Evolutionary conservation across 2,888 invertebrate genomes (phyloP).

Genomic region (Parnassius orleans): DNA sequence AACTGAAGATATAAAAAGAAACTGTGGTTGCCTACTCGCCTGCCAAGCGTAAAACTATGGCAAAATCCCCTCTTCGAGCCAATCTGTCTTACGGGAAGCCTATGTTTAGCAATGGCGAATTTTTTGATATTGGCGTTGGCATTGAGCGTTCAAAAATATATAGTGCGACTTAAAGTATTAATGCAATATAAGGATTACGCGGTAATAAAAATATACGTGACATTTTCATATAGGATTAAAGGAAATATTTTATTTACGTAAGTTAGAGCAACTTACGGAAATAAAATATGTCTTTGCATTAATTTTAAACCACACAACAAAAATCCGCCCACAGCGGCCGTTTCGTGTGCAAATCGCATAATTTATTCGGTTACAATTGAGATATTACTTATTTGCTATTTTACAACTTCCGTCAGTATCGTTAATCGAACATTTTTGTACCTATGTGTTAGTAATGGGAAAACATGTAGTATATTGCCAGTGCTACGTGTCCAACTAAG

Average conservation of each 20-base stretch:
- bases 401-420: constrained; percentile 54
- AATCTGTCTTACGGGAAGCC: no score
- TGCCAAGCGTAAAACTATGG: no score
- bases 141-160: no score
- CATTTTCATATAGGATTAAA: constrained; percentile 29
- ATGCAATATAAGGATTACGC: constrained; percentile 39
- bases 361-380: constrained; percentile 57
- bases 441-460: constrained; percentile 46
- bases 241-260: constrained; percentile 28
- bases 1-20: no score
- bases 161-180: constrained; percentile 10
- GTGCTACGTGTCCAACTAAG: not conserved
- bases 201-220: constrained; percentile 25
- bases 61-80: no score
- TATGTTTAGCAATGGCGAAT: no score
- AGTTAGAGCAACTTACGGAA: no score
- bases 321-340: constrained; percentile 32
- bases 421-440: constrained; percentile 52
- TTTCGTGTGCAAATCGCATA: constrained; percentile 58
- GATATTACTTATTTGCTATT: constrained; percentile 72
- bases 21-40: no score
- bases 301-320: constrained; percentile 37
- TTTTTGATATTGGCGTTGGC: no score
- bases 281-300: no score
- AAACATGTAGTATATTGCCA: constrained; percentile 14